These are phyloP conservation scores for Macrosoma leucophasiata DNA, from an alignment of 2,888 invertebrate genomes.

Conservation along the genomic window DNA sequence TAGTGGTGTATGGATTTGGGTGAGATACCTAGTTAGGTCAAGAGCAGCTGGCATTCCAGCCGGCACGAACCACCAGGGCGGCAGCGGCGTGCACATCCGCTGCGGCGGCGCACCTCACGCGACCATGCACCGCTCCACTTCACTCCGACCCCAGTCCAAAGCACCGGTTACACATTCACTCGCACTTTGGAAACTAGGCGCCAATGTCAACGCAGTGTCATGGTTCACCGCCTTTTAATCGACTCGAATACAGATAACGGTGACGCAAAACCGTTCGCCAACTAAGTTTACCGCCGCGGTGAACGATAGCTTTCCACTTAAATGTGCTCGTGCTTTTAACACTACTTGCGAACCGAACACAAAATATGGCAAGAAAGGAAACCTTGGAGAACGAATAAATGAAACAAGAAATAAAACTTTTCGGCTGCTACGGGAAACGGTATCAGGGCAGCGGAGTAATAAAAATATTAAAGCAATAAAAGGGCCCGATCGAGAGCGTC, in stretches of 20 bases:
- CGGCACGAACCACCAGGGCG: slow-evolving; percentile 60
- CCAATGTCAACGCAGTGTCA: slow-evolving; percentile 63
- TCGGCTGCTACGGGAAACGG: slow-evolving; percentile 26
- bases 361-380: too few species aligned
- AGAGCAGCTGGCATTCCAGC: slow-evolving; percentile 75
- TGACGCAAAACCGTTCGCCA: slow-evolving; percentile 53
- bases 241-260: slow-evolving; percentile 57
- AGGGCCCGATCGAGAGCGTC: slow-evolving; percentile 51
- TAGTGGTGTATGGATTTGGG: too few species aligned
- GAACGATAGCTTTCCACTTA: too few species aligned
- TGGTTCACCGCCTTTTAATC: slow-evolving; percentile 54
- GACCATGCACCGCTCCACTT: slow-evolving; percentile 30
- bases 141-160: slow-evolving; percentile 29
- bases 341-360: too few species aligned
- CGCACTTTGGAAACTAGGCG: slow-evolving; percentile 40
- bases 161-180: slow-evolving; percentile 53
- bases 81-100: slow-evolving; percentile 73
- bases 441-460: slow-evolving; percentile 41
- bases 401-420: slow-evolving; percentile 10
- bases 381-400: too few species aligned
- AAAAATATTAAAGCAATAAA: slow-evolving; percentile 60
- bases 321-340: too few species aligned
- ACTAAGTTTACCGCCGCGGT: slow-evolving; percentile 26
- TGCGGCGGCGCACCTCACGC: slow-evolving; percentile 42
- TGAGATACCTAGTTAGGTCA: slow-evolving; percentile 67